A percentile compares a stretch with the other conserved stretches of the same genome.
These are phyloP conservation scores for Ahaetulla prasina DNA, from an alignment of 2,113 vertebrate genomes.

Conservation along the genomic window DNA sequence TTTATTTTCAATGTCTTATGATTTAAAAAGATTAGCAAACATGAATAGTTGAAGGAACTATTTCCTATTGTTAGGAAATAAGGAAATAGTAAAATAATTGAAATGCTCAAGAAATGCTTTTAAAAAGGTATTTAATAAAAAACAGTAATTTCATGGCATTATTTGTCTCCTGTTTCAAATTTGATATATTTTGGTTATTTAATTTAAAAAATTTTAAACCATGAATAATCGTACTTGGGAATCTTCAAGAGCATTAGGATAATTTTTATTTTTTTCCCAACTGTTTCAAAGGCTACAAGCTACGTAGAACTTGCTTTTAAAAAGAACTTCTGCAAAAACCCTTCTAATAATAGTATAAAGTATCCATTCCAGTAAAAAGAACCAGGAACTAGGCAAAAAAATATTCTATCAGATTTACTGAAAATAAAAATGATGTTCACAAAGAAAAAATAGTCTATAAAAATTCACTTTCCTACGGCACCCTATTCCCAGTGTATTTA, in stretches of 20 bases:
- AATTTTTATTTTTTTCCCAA: background rate
- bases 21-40: slow-evolving; percentile 25
- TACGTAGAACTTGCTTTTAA: background rate
- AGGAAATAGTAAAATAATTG: background rate
- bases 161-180: background rate
- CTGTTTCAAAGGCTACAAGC: background rate
- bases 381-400: background rate
- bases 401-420: background rate
- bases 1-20: slow-evolving; percentile 37
- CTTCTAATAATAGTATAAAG: background rate
- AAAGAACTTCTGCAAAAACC: background rate
- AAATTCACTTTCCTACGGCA: background rate
- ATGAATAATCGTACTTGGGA: background rate
- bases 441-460: background rate
- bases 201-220: background rate
- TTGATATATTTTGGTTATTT: background rate
- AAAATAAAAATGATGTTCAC: background rate
- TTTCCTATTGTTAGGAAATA: no score
- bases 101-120: background rate
- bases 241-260: background rate
- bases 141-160: background rate
- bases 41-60: background rate
- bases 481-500: background rate
- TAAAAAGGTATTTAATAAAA: background rate
- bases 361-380: background rate